Percentiles rank a stretch among this genome's conserved stretches.
Conservation (phyloP, 2,888 invertebrate genomes). For the Drosophila pseudotalamancana region DNA sequence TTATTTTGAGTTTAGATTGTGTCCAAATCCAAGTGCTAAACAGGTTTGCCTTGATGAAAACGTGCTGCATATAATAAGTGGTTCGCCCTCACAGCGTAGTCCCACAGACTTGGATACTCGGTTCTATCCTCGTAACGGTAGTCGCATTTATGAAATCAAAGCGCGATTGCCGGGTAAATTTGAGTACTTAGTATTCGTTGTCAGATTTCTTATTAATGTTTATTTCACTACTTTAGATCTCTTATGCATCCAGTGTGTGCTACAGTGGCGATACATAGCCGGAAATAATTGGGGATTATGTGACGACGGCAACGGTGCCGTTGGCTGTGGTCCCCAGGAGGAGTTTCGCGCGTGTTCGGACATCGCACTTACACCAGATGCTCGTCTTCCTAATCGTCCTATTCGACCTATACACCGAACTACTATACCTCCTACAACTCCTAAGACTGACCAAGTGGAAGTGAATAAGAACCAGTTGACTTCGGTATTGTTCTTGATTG, state of each 20-base stretch:
- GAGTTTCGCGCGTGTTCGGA: constrained; percentile 95
- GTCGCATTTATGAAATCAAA: constrained; percentile 91
- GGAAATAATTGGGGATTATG: constrained; percentile 94
- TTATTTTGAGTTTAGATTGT: constrained; percentile 93
- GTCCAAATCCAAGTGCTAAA: constrained; percentile 89
- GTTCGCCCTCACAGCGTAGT: constrained; percentile 82
- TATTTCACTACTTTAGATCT: constrained; percentile 83
- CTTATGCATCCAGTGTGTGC: constrained; percentile 91
- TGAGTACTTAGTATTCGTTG: background rate
- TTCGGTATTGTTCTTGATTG: constrained; percentile 19
- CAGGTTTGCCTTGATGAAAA: constrained; percentile 92
- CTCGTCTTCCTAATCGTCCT: constrained; percentile 84
- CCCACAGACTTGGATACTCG: constrained; percentile 86
- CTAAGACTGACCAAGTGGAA: constrained; percentile 34
- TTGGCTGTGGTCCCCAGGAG: constrained; percentile 95
- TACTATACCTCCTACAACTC: constrained; percentile 66
- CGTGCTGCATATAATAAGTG: constrained; percentile 86
- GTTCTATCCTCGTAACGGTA: constrained; percentile 91
- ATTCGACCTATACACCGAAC: constrained; percentile 75
- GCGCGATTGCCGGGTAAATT: constrained; percentile 86
- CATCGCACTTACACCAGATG: constrained; percentile 88
- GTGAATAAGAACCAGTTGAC: constrained; percentile 1
- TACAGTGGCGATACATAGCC: constrained; percentile 95
- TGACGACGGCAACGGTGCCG: constrained; percentile 89
- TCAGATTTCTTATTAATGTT: background rate